These are phyloP conservation scores for Drosophila glabriapex DNA, from an alignment of 2,888 invertebrate species.

Conservation along the genomic window DNA sequence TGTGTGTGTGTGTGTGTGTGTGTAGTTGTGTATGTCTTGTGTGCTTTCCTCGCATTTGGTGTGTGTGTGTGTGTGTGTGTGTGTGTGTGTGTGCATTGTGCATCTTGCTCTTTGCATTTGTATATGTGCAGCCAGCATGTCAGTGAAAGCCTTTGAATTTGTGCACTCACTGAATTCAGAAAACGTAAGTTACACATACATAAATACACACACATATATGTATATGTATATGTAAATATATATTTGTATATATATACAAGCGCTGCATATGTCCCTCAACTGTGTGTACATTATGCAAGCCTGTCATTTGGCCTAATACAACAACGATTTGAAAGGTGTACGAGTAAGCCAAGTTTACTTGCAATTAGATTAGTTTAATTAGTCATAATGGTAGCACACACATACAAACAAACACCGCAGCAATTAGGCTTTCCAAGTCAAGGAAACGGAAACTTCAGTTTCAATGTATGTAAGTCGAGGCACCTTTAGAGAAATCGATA, in stretches of 20 bases:
- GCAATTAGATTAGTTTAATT: conserved; percentile 66
- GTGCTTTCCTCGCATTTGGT: conserved; percentile 18
- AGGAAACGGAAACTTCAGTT: background rate
- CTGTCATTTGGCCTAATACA: conserved; percentile 39
- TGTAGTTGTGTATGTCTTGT: conserved; percentile 24
- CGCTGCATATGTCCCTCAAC: conserved; percentile 1
- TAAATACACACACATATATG: background rate
- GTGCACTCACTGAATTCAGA: conserved; percentile 63
- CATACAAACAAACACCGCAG: conserved; percentile 6
- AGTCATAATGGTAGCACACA: conserved; percentile 57
- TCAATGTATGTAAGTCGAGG: background rate
- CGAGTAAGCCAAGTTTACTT: conserved; percentile 33
- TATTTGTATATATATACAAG: background rate
- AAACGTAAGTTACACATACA: conserved; percentile 15
- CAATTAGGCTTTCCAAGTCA: conserved; percentile 13
- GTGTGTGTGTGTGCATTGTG: conserved; percentile 39
- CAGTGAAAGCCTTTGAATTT: conserved; percentile 66
- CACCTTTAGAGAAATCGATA: background rate
- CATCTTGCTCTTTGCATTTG: conserved; percentile 54
- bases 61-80: conserved; percentile 25
- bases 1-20: conserved; percentile 34
- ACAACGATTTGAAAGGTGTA: conserved; percentile 17
- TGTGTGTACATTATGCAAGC: conserved; percentile 27
- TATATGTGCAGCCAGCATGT: conserved; percentile 73
- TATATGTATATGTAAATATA: background rate